These are phyloP conservation scores for Scrobipalpa atriplicella DNA, from an alignment of 2,888 invertebrate genomes.

Conservation along the genomic window DNA sequence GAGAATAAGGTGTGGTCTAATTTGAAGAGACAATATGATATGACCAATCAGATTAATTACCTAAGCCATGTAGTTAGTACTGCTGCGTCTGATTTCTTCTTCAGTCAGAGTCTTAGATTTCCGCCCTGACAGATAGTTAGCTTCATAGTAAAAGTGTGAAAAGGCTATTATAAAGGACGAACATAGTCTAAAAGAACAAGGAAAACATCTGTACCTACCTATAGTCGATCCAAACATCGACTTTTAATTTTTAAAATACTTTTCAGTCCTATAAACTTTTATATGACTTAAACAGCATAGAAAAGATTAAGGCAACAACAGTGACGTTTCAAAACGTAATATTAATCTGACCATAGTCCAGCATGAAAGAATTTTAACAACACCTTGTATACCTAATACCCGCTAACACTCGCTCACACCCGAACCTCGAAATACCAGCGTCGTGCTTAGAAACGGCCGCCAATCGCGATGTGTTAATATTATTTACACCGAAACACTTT, in stretches of 20 bases:
- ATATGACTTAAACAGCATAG: too few species aligned
- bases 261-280: not conserved
- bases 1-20: slow-evolving; percentile 37
- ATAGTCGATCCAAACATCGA: too few species aligned
- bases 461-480: slow-evolving; percentile 80
- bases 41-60: not conserved
- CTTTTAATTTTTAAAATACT: too few species aligned
- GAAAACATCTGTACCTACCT: too few species aligned
- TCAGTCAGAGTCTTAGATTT: too few species aligned
- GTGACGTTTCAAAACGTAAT: not conserved
- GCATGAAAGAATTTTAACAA: not conserved
- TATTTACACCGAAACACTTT: slow-evolving; percentile 71
- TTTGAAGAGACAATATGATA: not conserved
- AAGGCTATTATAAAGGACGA: not conserved
- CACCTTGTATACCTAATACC: slow-evolving; percentile 4
- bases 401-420: slow-evolving; percentile 39
- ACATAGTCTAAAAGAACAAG: too few species aligned
- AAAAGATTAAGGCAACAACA: too few species aligned
- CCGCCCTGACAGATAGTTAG: too few species aligned
- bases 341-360: not conserved
- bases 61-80: not conserved
- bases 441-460: slow-evolving; percentile 72
- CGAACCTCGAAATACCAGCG: slow-evolving; percentile 62
- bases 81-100: too few species aligned
- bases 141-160: too few species aligned